Conservation (phyloP, 2,888 invertebrate genomes). For the Rotaria socialis region DNA sequence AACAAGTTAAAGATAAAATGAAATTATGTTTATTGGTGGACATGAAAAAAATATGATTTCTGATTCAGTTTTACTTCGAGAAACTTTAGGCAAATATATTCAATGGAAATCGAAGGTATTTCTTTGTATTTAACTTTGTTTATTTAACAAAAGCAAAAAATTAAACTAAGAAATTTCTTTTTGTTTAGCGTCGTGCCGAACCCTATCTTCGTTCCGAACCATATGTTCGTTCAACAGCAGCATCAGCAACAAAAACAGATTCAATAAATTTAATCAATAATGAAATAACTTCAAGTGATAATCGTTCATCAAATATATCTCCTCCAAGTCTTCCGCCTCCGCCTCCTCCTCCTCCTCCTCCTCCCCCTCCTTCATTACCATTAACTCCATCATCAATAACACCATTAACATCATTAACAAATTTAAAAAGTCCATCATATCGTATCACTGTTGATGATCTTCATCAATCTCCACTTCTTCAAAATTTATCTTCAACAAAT, state of each 20-base stretch:
- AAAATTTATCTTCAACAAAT: background rate
- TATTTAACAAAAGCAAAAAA: no score
- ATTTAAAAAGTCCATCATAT: background rate
- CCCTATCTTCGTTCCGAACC: background rate
- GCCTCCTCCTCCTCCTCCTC: background rate
- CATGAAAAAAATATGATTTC: background rate
- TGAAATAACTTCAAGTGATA: background rate
- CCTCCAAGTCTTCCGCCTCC: no score
- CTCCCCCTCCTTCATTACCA: background rate
- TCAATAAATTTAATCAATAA: background rate
- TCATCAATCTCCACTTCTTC: slow-evolving; percentile 19
- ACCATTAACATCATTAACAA: background rate
- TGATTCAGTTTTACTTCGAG: background rate
- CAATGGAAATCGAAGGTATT: background rate
- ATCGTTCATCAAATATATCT: no score
- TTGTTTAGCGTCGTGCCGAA: background rate
- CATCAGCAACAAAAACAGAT: background rate
- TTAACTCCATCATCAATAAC: background rate
- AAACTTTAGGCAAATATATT: background rate
- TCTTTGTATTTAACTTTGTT: no score
- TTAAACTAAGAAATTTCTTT: background rate
- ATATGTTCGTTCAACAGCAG: background rate
- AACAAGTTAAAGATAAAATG: background rate
- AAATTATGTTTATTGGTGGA: background rate
- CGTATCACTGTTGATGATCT: background rate